Conservation (phyloP, 2,888 invertebrate species). For the Chymomyza procnemis region DNA sequence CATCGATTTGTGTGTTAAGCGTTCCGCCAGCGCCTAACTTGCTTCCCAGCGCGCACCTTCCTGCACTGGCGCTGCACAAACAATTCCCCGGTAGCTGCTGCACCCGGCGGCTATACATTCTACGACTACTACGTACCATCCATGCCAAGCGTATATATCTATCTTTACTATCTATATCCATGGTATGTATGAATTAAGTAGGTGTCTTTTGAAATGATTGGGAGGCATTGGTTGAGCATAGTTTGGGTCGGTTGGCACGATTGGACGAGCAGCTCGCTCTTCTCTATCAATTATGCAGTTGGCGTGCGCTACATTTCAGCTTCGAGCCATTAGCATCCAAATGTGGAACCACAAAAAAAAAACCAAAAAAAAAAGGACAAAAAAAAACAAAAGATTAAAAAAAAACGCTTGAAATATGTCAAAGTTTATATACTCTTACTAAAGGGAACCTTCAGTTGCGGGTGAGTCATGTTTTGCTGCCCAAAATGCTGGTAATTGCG, state of each 20-base stretch:
- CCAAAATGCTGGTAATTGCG: too few species aligned
- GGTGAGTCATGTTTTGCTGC: too few species aligned
- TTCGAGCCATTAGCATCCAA: constrained; percentile 62
- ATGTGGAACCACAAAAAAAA: constrained; percentile 47
- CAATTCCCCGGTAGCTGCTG: background rate
- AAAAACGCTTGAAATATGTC: constrained; percentile 2
- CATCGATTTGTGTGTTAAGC: constrained; percentile 30
- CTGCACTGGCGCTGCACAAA: background rate
- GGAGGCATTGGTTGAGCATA: background rate
- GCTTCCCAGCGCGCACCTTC: too few species aligned
- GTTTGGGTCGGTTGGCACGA: background rate
- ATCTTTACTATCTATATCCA: too few species aligned
- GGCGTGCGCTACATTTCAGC: constrained; percentile 58
- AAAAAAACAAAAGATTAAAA: constrained; percentile 26
- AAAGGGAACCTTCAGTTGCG: too few species aligned
- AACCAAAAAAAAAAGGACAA: constrained; percentile 27
- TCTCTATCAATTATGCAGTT: constrained; percentile 65
- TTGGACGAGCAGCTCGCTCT: background rate
- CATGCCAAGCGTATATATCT: too few species aligned
- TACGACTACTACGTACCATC: too few species aligned
- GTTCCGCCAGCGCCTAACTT: background rate
- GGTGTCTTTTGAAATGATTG: background rate
- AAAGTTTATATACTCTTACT: background rate
- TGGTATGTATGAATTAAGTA: background rate
- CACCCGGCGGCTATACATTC: too few species aligned